These are phyloP conservation scores for Hypselothyrea guttata DNA, from an alignment of 2,888 invertebrate genomes.

Conservation along the genomic window DNA sequence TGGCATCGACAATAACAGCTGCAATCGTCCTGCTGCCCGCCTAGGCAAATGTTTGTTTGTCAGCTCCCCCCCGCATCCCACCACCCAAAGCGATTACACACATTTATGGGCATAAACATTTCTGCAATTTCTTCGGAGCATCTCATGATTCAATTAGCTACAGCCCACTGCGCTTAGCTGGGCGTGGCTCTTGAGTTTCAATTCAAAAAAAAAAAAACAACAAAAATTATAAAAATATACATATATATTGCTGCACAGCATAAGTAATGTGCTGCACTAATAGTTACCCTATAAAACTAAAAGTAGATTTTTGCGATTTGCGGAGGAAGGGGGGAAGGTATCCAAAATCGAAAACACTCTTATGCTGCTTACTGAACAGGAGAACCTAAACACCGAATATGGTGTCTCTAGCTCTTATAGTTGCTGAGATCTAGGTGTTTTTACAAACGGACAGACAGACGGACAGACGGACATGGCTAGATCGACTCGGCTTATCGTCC, in stretches of 20 bases:
- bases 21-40: slow-evolving; percentile 85
- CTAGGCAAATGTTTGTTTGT: slow-evolving; percentile 59
- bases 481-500: too few relatives aligned
- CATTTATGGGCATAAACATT: slow-evolving; percentile 59
- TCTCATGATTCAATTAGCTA: slow-evolving; percentile 70
- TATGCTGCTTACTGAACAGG: too few relatives aligned
- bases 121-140: slow-evolving; percentile 49
- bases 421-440: too few relatives aligned
- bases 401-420: too few relatives aligned
- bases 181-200: slow-evolving; percentile 35
- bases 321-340: too few relatives aligned
- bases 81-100: slow-evolving; percentile 59
- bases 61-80: neutral
- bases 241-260: neutral
- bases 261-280: neutral
- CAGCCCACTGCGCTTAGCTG: slow-evolving; percentile 55
- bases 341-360: too few relatives aligned
- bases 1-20: slow-evolving; percentile 98
- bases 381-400: neutral
- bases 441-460: too few relatives aligned
- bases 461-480: too few relatives aligned
- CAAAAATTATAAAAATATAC: neutral
- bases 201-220: slow-evolving; percentile 15
- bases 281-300: slow-evolving; percentile 6
- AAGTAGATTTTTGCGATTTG: too few relatives aligned